Evolutionary conservation across 1,140 invertebrate species (phyloP), one percentile per base, ranked within the genome.

Genomic region (Babylonia areolata): DNA sequence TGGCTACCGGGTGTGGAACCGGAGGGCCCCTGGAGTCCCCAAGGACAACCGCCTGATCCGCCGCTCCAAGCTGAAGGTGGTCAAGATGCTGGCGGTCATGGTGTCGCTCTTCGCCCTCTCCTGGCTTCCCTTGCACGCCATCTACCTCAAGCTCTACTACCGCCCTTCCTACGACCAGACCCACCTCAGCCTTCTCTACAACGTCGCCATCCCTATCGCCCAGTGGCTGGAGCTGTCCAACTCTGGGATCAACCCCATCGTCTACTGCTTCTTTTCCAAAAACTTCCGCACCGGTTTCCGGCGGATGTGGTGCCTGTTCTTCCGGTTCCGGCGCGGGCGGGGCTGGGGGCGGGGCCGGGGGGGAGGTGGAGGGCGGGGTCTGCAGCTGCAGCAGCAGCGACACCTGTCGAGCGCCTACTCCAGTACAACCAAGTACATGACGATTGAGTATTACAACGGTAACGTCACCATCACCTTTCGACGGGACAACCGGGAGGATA

Each of bases 191-290:
- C 96, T 97, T 83, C 95, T 98, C 28, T 94, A 98, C 2, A 96
- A 96, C 23, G 96, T 98, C 2, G 96, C 97, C 0, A 97, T 95
- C 0, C 98, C 98, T 0, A 96, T 99, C 37, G 98, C 98, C 0
- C 98, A 99, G 94, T 99, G 98, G 98, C 95, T 99, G 12, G 98
- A 98, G 0, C 96, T 97, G 0, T 97, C 98, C n/a, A 99, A 99
- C 93, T 98, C 97, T 51, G 99, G 98, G 95, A 98, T 99, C 88
- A 99, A 99, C 95, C 99, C 99, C 0, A 97, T 99, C 75, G 96
- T 99, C n/a, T 99, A 99, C 94, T 98, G 98, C 0, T 98, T 98
- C 94, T 99, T 99, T 95, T 99, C 99, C 94, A 98, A 98, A 90
- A 99, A 99, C 93, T 99, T 98, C 93, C 95, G 98, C 0, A 96